Evolutionary conservation across 2,113 vertebrate genomes (phyloP), one percentile per base, ranked within the genome.

Genomic region (Misgurnus anguillicaudatus): DNA sequence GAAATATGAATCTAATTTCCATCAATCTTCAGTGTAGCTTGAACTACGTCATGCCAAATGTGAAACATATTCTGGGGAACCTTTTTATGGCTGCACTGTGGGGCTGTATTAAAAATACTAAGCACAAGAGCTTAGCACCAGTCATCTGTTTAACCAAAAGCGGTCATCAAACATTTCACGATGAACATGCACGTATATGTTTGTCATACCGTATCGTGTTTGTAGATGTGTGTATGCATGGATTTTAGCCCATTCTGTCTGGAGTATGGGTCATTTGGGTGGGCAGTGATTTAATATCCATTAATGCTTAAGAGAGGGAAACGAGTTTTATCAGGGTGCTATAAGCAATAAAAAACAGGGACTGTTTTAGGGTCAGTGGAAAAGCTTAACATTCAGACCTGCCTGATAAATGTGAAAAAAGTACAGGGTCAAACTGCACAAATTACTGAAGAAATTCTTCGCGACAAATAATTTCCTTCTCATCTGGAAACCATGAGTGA

Each of bases 261-360:
- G 57, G 3, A 17, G 13, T 17, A 21, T 51, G 73, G 24, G 14
- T 36, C 60, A 38, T 7, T 75, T 42, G 9, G 17, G 9, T 64
- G 17, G 9, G 45, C n/a, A 64, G 62, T 31, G 45, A 63, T 63
- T 75, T 64, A 48, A 58, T 72, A 72, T 72, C 42, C 42, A 36
- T 39, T 48, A 8, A 13, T 75, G 24, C 21, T 60, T 38, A 64
- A 53, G 73, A 41, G 31, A 53, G 73, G 41, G 24, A 14, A 73
- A 0, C n/a, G 36, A 24, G 57, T 47, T 75, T 62, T 47, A 57
- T 71, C 47, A 36, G 13, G 13, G 19, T 6, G 45, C 5, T 24
- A 2, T 36, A 36, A 17, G 58, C 5, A 1, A 17, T 31, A 5
- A 36, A 17, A 75, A 48, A 64, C 16, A 51, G 21, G 21, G n/a